Base-by-base conservation (phyloP, 2,113 vertebrate species). In the Solea solea region DNA sequence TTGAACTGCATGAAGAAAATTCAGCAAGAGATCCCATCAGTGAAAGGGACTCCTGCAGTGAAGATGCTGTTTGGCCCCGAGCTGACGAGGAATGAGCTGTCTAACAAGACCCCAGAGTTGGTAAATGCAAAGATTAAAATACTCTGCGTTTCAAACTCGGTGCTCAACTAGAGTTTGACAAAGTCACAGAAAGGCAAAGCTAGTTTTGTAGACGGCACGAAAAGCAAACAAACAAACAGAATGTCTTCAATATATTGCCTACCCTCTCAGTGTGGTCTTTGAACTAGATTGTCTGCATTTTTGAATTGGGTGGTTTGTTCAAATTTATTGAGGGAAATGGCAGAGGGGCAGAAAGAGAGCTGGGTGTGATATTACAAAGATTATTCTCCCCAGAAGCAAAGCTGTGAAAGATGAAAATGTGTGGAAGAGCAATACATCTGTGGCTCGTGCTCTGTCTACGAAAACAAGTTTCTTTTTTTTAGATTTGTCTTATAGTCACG, bases 21-120 rank as follows among this genome's bases (percentile, higher is more conserved):
- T 77, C 52, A 78, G 78, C 75, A 21, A 50, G 82, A 50, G 81
- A 84, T 76, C 76, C 57, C 8, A 79, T 64, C 79, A 82, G 75
- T 87, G 80, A 88, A 64, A 21, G 40, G 65, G 70, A 64, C 78
- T 69, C 64, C 60, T 62, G 79, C 27, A 53, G 70, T 49, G 54
- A 86, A 50, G 41, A 59, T 64, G 72, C 63, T 78, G 56, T 75
- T 45, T 55, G 46, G 76, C 40, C 59, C 44, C 64, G 81, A 74
- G 78, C 81, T 85, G 79, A 83, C 58, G 51, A 68, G 41, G 49
- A 81, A 90, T 83, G 83, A 79, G 69, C 61, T 80, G 76, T 21
- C 83, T 86, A 90, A 91, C 85, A 87, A 91, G 78, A 81, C 79
- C 80, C 84, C 72, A 69, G 80, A 90, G 87, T 84, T 81, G 78